Evolutionary conservation across 2,888 invertebrate species (phyloP).

Genomic region (Pseudoips prasinana): DNA sequence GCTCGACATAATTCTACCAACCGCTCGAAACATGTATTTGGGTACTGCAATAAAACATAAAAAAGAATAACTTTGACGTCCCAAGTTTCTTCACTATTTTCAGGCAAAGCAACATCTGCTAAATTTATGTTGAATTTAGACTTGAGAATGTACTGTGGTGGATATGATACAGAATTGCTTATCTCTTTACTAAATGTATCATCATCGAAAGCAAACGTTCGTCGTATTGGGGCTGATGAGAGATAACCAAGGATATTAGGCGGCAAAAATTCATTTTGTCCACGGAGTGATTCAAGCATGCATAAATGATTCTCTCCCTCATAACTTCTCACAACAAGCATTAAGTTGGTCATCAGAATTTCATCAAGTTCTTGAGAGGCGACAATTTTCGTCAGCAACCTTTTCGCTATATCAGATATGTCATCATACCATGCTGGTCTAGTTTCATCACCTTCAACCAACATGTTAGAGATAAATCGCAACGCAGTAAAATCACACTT

Average conservation of each 20-base stretch:
- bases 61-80: conserved; percentile 72
- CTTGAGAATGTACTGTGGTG: conserved; percentile 66
- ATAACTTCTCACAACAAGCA: conserved; percentile 47
- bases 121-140: conserved; percentile 70
- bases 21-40: conserved; percentile 53
- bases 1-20: conserved; percentile 61
- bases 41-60: conserved; percentile 63
- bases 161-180: conserved; percentile 51
- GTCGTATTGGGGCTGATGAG: conserved; percentile 50
- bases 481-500: conserved; percentile 63
- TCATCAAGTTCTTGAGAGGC: conserved; percentile 64
- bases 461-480: conserved; percentile 49
- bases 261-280: conserved; percentile 56
- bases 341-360: conserved; percentile 54
- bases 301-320: conserved; percentile 47
- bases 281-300: conserved; percentile 56
- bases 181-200: conserved; percentile 41
- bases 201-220: conserved; percentile 49
- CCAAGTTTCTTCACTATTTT: conserved; percentile 72
- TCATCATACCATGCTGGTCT: conserved; percentile 6
- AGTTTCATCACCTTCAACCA: conserved; percentile 25
- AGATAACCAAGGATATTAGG: conserved; percentile 52
- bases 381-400: conserved; percentile 54
- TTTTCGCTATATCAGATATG: conserved; percentile 35
- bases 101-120: conserved; percentile 65